Evolutionary conservation across 2,797 vertebrate genomes (phyloP).

Genomic region (Valencia hispanica): DNA sequence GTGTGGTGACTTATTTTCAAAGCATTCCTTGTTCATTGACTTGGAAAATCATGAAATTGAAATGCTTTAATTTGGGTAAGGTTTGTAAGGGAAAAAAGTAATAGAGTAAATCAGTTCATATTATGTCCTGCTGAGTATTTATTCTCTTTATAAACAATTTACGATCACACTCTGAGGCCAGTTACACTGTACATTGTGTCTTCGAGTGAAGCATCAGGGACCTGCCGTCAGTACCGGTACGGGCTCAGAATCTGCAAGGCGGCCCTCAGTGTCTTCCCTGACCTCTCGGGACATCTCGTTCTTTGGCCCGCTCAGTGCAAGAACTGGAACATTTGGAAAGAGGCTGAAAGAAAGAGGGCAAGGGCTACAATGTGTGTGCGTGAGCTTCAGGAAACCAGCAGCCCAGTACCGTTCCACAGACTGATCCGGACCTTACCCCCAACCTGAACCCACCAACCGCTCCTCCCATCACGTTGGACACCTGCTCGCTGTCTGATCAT

Average conservation of each 20-base stretch:
- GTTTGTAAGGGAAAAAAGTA: not conserved
- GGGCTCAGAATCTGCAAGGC: slow-evolving; percentile 63
- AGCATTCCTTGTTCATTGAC: not conserved
- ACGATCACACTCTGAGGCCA: not conserved
- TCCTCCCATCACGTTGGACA: slow-evolving; percentile 30
- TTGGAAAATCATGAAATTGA: not conserved
- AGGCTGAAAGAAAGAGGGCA: slow-evolving; percentile 67
- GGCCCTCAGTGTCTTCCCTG: slow-evolving; percentile 51
- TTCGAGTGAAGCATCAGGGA: slow-evolving; percentile 41
- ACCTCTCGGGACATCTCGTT: slow-evolving; percentile 60
- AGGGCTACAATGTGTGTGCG: slow-evolving; percentile 66
- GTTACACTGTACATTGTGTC: slow-evolving; percentile 1
- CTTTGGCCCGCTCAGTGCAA: slow-evolving; percentile 47
- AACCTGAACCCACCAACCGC: slow-evolving; percentile 57
- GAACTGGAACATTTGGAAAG: slow-evolving; percentile 79
- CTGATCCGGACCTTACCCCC: slow-evolving; percentile 90
- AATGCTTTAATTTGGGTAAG: not conserved
- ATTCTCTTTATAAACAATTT: not conserved
- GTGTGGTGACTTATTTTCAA: not conserved
- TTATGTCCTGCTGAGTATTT: not conserved
- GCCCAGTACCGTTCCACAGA: slow-evolving; percentile 88
- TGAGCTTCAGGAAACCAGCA: slow-evolving; percentile 77
- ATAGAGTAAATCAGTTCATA: not conserved
- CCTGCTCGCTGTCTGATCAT: slow-evolving; percentile 6
- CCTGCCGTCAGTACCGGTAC: slow-evolving; percentile 33